Evolutionary conservation across 2,113 vertebrate genomes (phyloP).

Genomic region (Plecturocebus donacophilus): DNA sequence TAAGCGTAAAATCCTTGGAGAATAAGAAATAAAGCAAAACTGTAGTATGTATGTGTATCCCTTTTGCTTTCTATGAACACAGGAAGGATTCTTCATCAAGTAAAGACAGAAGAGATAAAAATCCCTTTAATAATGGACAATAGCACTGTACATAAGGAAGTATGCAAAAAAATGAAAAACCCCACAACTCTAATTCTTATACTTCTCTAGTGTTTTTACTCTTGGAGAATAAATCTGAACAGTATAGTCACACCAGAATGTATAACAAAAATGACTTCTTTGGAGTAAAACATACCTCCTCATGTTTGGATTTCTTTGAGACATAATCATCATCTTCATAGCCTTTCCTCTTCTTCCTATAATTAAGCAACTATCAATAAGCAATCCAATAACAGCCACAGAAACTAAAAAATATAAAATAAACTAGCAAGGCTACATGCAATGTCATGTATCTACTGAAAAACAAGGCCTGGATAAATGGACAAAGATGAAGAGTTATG

Average conservation of each 20-base stretch:
- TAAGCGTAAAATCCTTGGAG: not conserved
- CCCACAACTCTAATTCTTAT: not conserved
- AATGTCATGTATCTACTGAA: not conserved
- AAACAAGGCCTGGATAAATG: not conserved
- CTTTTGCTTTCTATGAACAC: not conserved
- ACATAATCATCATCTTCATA: slow-evolving; percentile 93
- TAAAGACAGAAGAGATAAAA: not conserved
- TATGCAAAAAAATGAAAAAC: not conserved
- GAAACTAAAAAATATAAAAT: not conserved
- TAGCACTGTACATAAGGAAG: not conserved
- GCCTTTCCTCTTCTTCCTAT: slow-evolving; percentile 94
- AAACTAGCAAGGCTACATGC: not conserved
- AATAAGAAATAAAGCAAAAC: not conserved
- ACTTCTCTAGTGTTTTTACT: not conserved
- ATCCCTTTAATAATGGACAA: not conserved
- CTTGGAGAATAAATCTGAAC: slow-evolving; percentile 4
- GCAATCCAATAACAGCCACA: not conserved
- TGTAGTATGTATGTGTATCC: not conserved
- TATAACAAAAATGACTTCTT: not conserved
- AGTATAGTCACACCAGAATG: not conserved
- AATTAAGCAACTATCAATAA: slow-evolving; percentile 46
- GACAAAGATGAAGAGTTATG: not conserved
- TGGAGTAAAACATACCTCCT: slow-evolving; percentile 85
- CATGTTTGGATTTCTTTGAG: slow-evolving; percentile 90
- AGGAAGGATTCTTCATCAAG: not conserved